These are phyloP conservation scores for Tragulus kanchil DNA, from an alignment of 2,113 vertebrate genomes.

Conservation along the genomic window DNA sequence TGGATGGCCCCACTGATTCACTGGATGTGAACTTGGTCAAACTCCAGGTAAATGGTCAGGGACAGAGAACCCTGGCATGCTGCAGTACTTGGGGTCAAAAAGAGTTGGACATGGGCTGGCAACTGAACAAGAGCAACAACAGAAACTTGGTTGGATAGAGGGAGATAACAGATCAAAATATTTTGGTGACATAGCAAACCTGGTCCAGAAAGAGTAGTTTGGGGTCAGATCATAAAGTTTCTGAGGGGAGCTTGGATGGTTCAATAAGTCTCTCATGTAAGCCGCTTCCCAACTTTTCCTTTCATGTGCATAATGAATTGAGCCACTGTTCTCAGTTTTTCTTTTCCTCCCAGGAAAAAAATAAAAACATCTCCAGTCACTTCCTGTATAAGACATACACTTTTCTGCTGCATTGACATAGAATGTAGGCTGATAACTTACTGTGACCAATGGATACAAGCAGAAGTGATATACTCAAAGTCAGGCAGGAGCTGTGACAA, in stretches of 20 bases:
- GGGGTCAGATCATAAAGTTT: background rate
- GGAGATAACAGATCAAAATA: no score
- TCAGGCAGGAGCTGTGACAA: background rate
- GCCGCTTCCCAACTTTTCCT: accelerated
- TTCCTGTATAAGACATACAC: accelerated
- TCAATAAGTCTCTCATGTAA: accelerated
- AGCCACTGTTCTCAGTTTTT: background rate
- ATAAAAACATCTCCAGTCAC: accelerated
- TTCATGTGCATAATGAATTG: background rate
- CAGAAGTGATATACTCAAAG: accelerated
- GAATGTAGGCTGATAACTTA: background rate
- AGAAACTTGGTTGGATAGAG: background rate
- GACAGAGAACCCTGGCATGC: background rate
- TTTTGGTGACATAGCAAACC: accelerated
- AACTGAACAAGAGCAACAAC: background rate
- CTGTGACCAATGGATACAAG: accelerated
- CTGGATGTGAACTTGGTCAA: background rate
- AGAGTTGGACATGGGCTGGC: accelerated
- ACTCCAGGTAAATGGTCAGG: background rate
- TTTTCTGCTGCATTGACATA: accelerated
- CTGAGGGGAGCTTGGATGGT: no score
- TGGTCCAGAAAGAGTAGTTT: background rate
- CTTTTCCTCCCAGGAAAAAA: background rate
- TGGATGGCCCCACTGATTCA: background rate
- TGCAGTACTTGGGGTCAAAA: background rate